Evolutionary conservation across 2,888 invertebrate species (phyloP).

Genomic region (Eueremaeus valkanovi): DNA sequence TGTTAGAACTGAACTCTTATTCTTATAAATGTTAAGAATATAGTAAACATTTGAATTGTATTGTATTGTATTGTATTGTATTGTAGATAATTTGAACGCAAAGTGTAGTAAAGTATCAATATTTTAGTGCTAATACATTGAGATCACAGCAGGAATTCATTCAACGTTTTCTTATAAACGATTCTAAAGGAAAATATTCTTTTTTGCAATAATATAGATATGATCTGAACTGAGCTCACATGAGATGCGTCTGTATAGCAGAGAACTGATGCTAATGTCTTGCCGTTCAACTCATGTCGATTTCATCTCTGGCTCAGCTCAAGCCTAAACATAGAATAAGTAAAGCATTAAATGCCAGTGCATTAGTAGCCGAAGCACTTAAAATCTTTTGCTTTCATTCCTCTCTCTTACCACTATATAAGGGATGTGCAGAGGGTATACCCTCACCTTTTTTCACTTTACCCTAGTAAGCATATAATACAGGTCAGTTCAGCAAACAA

Average conservation of each 20-base stretch:
- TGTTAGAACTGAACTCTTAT: too few relatives aligned
- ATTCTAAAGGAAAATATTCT: not conserved
- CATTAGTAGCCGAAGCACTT: conserved; percentile 1
- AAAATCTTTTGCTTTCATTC: not conserved
- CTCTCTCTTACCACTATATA: too few relatives aligned
- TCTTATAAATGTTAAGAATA: too few relatives aligned
- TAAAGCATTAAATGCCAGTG: not conserved
- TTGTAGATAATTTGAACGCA: too few relatives aligned
- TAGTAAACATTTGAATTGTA: too few relatives aligned
- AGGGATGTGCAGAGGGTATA: too few relatives aligned
- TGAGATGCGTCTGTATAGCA: not conserved
- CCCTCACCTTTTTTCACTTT: too few relatives aligned
- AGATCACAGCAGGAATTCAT: not conserved
- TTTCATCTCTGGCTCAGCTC: not conserved
- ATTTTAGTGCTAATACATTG: not conserved
- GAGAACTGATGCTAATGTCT: not conserved
- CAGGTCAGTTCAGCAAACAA: too few relatives aligned
- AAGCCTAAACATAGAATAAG: not conserved
- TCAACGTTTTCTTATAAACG: not conserved
- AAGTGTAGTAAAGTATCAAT: not conserved
- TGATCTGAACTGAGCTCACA: not conserved
- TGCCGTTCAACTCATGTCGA: conserved; percentile 7
- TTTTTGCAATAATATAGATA: not conserved
- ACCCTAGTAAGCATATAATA: too few relatives aligned
- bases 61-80: too few relatives aligned